Evolutionary conservation across 1,140 invertebrate species (phyloP), one percentile per base, ranked within the genome.

Genomic region (Liolophura sinensis): DNA sequence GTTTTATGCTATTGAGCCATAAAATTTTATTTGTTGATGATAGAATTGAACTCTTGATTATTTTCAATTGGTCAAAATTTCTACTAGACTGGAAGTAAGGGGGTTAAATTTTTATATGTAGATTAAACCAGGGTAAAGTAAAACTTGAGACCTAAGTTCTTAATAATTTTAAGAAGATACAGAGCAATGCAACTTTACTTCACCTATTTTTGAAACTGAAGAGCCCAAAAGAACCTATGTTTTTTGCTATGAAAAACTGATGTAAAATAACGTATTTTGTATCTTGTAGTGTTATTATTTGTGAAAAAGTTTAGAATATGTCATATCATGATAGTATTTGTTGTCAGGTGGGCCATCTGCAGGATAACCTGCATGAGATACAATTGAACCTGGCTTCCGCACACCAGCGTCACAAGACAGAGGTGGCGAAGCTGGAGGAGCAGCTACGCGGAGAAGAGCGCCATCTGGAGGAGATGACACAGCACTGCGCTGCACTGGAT

Each of bases 351-450:
- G 71, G 73, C 24, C 72, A 75, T 24, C 67, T 83, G 55, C 81
- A 83, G 63, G 74, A 78, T 62, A 81, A 72, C 49, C 70, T 81
- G 14, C 75, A 80, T 63, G 78, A 83, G 62, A 64, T 83, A 16
- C 81, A 83, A 65, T 69, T 82, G 55, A 82, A 81, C 66, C 69
- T 84, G 31, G 77, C 79, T 1, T 72, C 76, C n/a, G 73, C 79
- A 31, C 78, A 80, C 51, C 76, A 81, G 50, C 72, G 79, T 5
- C 77, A 81, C 65, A 82, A 82, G 67, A 67, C 75, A 40, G 82
- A 84, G 50, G 71, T 72, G 0, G 73, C 65, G 3, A 70, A 75
- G 12, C 69, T 75, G 12, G 78, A 82, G 27, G 79, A 80, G 4
- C 73, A 75, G 56, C 58, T 81, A 25, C 67, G 65, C 24, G 58